Evolutionary conservation across 2,113 vertebrate genomes (phyloP), one percentile per base, ranked within the genome.

Genomic region (Antidorcas marsupialis): DNA sequence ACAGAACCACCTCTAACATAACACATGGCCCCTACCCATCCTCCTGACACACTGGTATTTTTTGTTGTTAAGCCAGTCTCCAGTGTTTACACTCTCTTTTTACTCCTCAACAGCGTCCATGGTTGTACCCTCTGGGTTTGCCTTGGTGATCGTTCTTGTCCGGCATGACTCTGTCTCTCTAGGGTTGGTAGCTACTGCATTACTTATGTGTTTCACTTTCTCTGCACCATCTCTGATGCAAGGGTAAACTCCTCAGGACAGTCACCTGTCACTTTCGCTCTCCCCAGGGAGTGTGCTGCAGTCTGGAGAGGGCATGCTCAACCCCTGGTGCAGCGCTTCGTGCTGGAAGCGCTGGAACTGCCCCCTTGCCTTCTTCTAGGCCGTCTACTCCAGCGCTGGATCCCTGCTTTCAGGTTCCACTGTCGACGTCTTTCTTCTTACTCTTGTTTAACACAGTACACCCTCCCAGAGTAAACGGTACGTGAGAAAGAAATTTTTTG

Each of bases 221-320:
- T 95, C 50, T 74, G 52, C 16, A 64, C 47, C 11, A 27, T 8
- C 30, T 84, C 62, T 30, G 39, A 53, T 27, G 50, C 43, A 79
- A 89, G 8, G 15, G 12, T 33, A 53, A 33, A 43, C 30, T 33
- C 64, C 64, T 87, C 30, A 33, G 16, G 85, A 81, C 15, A 19
- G 8, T 6, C 15, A 7, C 0, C 17, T 45, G 3, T n/a, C 53
- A 28, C 19, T 9, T 43, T 19, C 60, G n/a, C 6, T 2, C 6
- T 59, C 19, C 28, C 30, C 33, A 5, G 45, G 0, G 14, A 39
- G 36, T 8, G 28, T 0, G 47, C 78, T 1, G 45, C 17, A 4
- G 1, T 3, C 3, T 23, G 6, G 19, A 5, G 25, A 0, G 4
- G 33, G 15, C 9, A 5, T 3, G 11, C 53, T 14, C 7, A 4